phyloP scores from a whole-genome alignment of 2,797 vertebrate species.

The Allobates femoralis region DNA sequence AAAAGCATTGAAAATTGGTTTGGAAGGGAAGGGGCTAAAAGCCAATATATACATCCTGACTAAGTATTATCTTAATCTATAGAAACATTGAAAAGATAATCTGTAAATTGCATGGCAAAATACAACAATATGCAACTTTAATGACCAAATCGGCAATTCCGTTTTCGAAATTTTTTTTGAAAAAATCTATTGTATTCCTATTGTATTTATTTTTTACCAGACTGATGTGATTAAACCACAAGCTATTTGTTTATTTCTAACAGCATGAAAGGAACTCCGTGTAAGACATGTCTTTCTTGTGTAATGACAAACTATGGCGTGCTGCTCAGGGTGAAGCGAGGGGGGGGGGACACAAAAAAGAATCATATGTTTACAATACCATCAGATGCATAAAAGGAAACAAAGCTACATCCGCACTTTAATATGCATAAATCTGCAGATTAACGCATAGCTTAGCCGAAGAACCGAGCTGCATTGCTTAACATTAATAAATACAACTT shows the following conservation, averaged over 20 bases:
- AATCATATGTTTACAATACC: conserved; percentile 46
- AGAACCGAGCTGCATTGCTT: conserved; percentile 1
- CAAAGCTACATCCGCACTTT: conserved; percentile 22
- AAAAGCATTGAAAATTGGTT: too few species aligned
- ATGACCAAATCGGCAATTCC: background rate
- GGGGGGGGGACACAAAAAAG: background rate
- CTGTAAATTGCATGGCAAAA: background rate
- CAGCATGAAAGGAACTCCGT: conserved; percentile 58
- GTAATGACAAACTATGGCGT: conserved; percentile 52
- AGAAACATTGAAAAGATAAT: background rate
- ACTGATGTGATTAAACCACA: conserved; percentile 45
- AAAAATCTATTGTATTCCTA: conserved; percentile 36
- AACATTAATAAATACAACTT: conserved; percentile 51
- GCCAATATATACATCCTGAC: too few species aligned
- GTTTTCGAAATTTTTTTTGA: background rate
- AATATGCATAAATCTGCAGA: conserved; percentile 50
- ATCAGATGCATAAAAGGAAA: conserved; percentile 33
- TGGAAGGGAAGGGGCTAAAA: too few species aligned
- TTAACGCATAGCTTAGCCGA: conserved; percentile 32
- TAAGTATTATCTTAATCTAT: background rate
- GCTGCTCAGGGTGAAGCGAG: background rate
- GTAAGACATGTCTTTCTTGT: conserved; percentile 54
- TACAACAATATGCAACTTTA: background rate
- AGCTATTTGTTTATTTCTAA: conserved; percentile 59
- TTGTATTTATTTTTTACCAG: too few species aligned